phyloP scores from a whole-genome alignment of 2,797 vertebrate species.

The Poeciliopsis turneri region DNA sequence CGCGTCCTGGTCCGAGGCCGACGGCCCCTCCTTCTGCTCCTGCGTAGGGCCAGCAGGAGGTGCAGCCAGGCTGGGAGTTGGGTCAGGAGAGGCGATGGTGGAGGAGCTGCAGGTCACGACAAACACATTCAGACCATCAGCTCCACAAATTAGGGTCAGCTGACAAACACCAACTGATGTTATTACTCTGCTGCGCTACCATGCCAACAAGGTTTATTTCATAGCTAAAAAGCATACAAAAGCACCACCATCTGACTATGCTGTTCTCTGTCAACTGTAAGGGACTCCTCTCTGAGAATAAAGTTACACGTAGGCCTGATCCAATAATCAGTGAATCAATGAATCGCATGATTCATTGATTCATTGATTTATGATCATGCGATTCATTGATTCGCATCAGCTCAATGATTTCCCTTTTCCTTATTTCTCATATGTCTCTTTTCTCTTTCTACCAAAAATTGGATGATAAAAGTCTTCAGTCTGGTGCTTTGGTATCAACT shows the following conservation, averaged over 20 bases:
- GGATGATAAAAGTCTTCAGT: too few species aligned
- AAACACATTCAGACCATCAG: neutral
- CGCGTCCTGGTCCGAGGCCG: constrained; percentile 31
- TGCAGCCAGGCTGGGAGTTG: neutral
- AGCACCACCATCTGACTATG: neutral
- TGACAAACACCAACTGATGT: neutral
- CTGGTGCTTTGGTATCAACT: too few species aligned
- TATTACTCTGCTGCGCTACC: neutral
- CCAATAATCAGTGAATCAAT: too few species aligned
- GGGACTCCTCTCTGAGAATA: neutral
- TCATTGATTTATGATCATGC: too few species aligned
- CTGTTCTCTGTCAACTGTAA: neutral
- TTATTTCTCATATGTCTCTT: too few species aligned
- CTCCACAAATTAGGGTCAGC: neutral
- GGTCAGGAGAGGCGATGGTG: neutral
- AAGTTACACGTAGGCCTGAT: neutral
- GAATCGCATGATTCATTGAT: too few species aligned
- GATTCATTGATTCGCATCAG: too few species aligned
- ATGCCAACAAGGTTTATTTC: neutral
- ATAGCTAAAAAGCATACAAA: neutral
- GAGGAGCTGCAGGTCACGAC: constrained; percentile 35
- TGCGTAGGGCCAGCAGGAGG: constrained; percentile 52
- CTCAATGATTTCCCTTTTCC: too few species aligned
- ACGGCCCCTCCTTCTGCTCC: constrained; percentile 19
- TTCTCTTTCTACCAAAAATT: too few species aligned